Evolutionary conservation across 1,140 invertebrate genomes (phyloP).

Genomic region (Tetramorium alpestre): DNA sequence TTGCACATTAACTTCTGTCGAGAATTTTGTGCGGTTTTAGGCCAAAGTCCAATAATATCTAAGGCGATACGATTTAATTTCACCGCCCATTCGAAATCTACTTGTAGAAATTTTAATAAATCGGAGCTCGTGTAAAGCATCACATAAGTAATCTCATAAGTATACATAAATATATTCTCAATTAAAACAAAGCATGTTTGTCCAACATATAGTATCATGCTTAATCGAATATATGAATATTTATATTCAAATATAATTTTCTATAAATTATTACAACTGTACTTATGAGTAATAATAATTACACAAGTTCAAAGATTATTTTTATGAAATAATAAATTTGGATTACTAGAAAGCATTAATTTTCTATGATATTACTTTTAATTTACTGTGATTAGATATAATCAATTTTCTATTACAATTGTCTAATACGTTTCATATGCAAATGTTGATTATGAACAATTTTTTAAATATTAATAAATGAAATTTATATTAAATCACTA

Average conservation of each 20-base stretch:
- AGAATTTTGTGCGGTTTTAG: too few species aligned
- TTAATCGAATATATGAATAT: too few species aligned
- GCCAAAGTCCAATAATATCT: too few species aligned
- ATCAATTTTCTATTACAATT: neutral
- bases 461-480: neutral
- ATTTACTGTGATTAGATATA: neutral
- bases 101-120: too few species aligned
- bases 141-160: too few species aligned
- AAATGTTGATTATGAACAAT: neutral
- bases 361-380: neutral
- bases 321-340: neutral
- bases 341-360: neutral
- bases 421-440: neutral
- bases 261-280: neutral
- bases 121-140: too few species aligned
- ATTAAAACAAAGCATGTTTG: too few species aligned
- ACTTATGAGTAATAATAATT: neutral
- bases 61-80: too few species aligned
- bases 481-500: neutral
- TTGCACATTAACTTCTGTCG: too few species aligned
- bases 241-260: neutral
- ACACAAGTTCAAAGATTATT: neutral
- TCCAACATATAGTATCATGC: too few species aligned
- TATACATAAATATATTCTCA: too few species aligned
- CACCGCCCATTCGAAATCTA: too few species aligned